Evolutionary conservation across 2,113 vertebrate species (phyloP).

Genomic region (Alosa alosa): DNA sequence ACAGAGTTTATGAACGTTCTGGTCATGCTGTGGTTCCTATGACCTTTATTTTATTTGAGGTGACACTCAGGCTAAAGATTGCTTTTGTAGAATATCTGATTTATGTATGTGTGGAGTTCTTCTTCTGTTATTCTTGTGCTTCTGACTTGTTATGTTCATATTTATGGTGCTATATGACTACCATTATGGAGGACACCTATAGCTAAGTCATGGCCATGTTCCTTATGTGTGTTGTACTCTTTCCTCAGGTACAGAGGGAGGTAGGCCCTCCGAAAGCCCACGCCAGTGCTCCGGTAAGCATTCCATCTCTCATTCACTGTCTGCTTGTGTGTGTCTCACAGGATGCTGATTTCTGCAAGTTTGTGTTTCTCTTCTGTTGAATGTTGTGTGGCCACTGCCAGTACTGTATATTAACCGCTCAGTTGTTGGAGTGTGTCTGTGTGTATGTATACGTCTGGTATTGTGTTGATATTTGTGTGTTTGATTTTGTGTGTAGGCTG

Average conservation of each 20-base stretch:
- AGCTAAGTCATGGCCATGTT: neutral
- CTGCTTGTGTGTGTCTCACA: neutral
- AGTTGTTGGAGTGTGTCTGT: conserved; percentile 34
- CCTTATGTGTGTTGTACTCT: conserved; percentile 29
- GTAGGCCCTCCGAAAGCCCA: conserved; percentile 47
- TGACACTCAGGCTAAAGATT: neutral
- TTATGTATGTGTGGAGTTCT: neutral
- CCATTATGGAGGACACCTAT: neutral
- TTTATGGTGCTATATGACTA: too few relatives aligned
- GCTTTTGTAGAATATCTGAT: neutral
- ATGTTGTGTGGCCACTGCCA: neutral
- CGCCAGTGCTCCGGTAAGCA: conserved; percentile 58
- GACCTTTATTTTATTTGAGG: neutral
- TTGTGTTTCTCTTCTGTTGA: neutral
- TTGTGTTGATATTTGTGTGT: conserved; percentile 44
- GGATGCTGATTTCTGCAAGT: neutral
- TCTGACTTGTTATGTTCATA: too few relatives aligned
- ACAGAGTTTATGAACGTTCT: neutral
- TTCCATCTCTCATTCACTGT: neutral
- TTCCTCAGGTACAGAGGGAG: conserved; percentile 66
- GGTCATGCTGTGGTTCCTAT: neutral
- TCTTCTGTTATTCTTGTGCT: neutral
- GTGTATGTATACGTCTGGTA: conserved; percentile 30
- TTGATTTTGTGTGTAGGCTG: neutral
- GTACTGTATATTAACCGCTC: neutral